Evolutionary conservation across 2,888 invertebrate species (phyloP).

Genomic region (Euproctis similis): DNA sequence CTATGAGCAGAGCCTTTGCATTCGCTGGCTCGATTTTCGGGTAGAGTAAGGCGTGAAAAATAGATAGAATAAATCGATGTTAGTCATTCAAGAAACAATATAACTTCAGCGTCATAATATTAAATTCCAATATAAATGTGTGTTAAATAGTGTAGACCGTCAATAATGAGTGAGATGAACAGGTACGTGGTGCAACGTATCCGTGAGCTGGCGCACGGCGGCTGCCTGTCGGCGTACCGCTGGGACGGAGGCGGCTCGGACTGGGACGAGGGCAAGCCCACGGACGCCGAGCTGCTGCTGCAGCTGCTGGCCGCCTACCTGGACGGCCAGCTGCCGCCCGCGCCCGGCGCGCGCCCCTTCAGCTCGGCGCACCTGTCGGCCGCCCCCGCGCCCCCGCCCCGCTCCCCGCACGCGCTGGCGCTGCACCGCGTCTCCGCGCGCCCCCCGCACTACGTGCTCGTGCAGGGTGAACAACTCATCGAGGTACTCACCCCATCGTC

Average conservation of each 20-base stretch:
- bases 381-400: conserved; percentile 82
- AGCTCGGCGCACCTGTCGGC: conserved; percentile 97
- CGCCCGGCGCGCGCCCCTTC: conserved; percentile 86
- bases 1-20: no score
- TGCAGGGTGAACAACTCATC: conserved; percentile 64
- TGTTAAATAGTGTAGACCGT: conserved; percentile 83
- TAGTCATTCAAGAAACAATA: no score
- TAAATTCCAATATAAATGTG: no score
- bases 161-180: conserved; percentile 57
- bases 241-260: conserved; percentile 90
- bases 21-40: no score
- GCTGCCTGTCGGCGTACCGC: conserved; percentile 89
- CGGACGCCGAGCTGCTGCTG: conserved; percentile 92
- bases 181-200: conserved; percentile 53
- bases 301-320: conserved; percentile 90
- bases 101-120: no score
- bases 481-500: no score
- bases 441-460: conserved; percentile 83
- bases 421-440: conserved; percentile 16
- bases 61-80: no score
- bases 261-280: conserved; percentile 89
- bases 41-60: no score
- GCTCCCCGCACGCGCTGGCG: conserved; percentile 7
- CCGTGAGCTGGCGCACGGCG: conserved; percentile 78
- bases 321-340: conserved; percentile 89